phyloP scores from a whole-genome alignment of 2,797 vertebrate species.

The Ataeniobius toweri region DNA sequence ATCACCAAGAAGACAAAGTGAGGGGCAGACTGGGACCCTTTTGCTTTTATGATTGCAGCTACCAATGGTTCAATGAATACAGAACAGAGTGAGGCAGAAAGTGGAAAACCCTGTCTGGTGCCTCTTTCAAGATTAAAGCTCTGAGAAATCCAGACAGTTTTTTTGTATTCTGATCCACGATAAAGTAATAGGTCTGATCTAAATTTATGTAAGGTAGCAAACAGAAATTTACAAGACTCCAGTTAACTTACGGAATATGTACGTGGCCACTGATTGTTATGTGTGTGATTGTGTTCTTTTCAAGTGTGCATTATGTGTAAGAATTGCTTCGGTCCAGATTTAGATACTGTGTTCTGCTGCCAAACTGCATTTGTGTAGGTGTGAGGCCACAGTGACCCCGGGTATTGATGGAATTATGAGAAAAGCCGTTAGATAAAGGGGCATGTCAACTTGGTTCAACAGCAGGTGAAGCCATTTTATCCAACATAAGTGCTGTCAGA shows the following conservation, averaged over 20 bases:
- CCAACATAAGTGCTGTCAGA: constrained; percentile 33
- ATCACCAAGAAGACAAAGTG: no score
- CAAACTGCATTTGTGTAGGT: constrained; percentile 22
- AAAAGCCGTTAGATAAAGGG: constrained; percentile 33
- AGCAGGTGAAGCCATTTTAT: constrained; percentile 37
- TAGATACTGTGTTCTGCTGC: not conserved
- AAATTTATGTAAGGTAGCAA: no score
- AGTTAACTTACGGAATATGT: not conserved
- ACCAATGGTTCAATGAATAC: no score
- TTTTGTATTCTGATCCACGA: no score
- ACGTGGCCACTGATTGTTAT: not conserved
- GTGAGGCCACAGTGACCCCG: constrained; percentile 33
- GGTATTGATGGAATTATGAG: constrained; percentile 23
- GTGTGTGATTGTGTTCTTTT: constrained; percentile 7
- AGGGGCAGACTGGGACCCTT: no score
- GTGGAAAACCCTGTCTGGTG: no score
- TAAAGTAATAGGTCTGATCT: no score
- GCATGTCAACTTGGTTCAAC: constrained; percentile 40
- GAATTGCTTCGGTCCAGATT: constrained; percentile 10
- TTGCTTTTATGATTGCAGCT: no score
- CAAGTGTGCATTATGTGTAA: constrained; percentile 1
- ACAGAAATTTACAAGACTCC: not conserved
- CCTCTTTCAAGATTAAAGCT: no score
- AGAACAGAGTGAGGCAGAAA: no score
- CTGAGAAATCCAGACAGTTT: no score